Base-by-base conservation (phyloP, 2,113 vertebrate species). In the Orycteropus afer region DNA sequence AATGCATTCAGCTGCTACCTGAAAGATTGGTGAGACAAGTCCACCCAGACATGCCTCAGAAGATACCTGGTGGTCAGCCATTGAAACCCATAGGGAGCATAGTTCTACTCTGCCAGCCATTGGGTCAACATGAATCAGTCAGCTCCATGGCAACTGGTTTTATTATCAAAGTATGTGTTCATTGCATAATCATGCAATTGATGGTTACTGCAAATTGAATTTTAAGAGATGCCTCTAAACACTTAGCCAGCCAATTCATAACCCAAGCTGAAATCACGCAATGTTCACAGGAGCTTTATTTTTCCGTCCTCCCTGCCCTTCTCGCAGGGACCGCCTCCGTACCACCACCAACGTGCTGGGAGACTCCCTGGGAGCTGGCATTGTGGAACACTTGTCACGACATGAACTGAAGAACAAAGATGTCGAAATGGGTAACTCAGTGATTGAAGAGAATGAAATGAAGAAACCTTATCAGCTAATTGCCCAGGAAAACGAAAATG, bases 331-430 rank as follows among this genome's bases (percentile, higher is more conserved):
- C 96, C 99, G 99, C 80, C 98, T 99, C 53, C 99, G 99, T 53
- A 99, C 99, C 89, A 99, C 98, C 81, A 99, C 99, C 57, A 99
- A 99, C 0, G 99, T 99, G 40, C 97, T 99, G 25, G 99, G 99
- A 95, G 99, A 99, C 96, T 99, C 99, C 9, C 99, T 99, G 0
- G 99, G 99, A 17, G 99, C 99, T 0, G 99, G 99, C 17, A 99
- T 99, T 29, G 99, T 99, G 15, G 99, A 99, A 96, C 99, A 99
- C 90, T 98, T 99, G 97, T 99, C 99, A 29, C 98, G 99, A 34
- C 99, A 99, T 0, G 99, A 99, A 96, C 97, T 99, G 89, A 98
- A 98, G 95, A 98, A 95, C 45, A 98, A 93, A 37, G 99, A 99
- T 92, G 97, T 97, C 0, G 99, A 99, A 93, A 98, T 99, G 97